Evolutionary conservation across 1,140 invertebrate genomes (phyloP).

Genomic region (Macrobrachium nipponense): DNA sequence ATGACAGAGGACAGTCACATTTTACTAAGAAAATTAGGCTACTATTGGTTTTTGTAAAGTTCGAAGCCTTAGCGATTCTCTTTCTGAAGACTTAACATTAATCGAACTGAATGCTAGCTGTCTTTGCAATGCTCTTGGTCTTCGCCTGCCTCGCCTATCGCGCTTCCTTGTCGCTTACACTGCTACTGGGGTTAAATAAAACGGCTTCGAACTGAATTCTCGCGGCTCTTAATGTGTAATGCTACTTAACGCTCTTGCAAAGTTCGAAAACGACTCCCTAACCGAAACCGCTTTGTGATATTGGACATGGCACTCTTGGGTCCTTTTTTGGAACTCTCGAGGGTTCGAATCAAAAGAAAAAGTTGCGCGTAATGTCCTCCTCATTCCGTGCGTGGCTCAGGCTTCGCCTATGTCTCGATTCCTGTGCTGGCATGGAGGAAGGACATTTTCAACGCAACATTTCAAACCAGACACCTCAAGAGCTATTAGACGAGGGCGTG

Average conservation of each 20-base stretch:
- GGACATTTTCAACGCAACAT: no score
- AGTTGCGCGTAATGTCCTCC: no score
- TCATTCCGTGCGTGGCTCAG: no score
- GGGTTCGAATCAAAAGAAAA: no score
- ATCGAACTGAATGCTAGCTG: conserved; percentile 6
- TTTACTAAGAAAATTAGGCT: not conserved
- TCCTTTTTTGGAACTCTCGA: no score
- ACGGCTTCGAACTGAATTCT: conserved; percentile 45
- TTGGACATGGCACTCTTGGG: no score
- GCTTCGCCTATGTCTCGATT: no score
- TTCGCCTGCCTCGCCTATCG: conserved; percentile 31
- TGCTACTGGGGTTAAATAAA: conserved; percentile 21
- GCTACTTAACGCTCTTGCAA: conserved; percentile 14
- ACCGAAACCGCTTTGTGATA: not conserved
- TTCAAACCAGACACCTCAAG: no score
- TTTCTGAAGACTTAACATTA: not conserved
- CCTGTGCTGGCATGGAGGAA: no score
- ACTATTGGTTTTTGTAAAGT: conserved; percentile 21
- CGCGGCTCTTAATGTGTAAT: conserved; percentile 28
- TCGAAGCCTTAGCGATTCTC: conserved; percentile 27
- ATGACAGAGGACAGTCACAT: not conserved
- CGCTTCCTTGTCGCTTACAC: conserved; percentile 23
- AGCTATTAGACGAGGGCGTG: no score
- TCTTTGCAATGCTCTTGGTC: conserved; percentile 3
- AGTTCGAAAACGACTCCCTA: conserved; percentile 35